A percentile compares a stretch with the other conserved stretches of the same genome.
Conservation (phyloP, 2,888 invertebrate genomes). For the Priocnemis perturbator region DNA sequence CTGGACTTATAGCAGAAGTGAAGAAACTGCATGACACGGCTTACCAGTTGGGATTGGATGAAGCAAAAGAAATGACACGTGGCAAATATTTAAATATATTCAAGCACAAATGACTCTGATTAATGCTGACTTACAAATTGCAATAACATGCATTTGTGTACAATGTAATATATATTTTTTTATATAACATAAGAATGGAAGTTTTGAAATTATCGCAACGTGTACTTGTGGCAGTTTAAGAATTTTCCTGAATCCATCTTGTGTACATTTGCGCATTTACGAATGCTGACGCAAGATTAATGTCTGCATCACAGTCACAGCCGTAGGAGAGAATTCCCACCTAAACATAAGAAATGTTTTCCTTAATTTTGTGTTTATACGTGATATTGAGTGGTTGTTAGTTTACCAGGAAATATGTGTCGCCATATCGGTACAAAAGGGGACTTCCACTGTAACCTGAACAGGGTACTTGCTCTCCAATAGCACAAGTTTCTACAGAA, state of each 20-base stretch:
- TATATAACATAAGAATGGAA: not conserved
- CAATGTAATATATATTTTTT: slow-evolving; percentile 8
- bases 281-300: slow-evolving; percentile 86
- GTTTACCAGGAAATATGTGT: slow-evolving; percentile 81
- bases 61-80: slow-evolving; percentile 96
- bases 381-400: not conserved
- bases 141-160: slow-evolving; percentile 17
- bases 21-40: slow-evolving; percentile 95
- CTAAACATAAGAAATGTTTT: slow-evolving; percentile 73
- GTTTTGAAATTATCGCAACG: not conserved
- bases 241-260: slow-evolving; percentile 86
- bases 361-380: not conserved
- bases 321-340: slow-evolving; percentile 89
- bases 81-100: slow-evolving; percentile 96
- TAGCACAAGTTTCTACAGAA: slow-evolving; percentile 83
- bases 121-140: not conserved
- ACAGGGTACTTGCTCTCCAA: slow-evolving; percentile 85
- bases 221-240: slow-evolving; percentile 52
- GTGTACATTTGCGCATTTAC: slow-evolving; percentile 85
- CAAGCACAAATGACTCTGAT: slow-evolving; percentile 67
- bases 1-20: slow-evolving; percentile 93
- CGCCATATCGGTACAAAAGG: slow-evolving; percentile 80
- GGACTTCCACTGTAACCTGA: slow-evolving; percentile 89
- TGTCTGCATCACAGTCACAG: slow-evolving; percentile 85
- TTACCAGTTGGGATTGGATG: slow-evolving; percentile 95